These are phyloP conservation scores for Callaeas wilsoni DNA, from an alignment of 2,113 vertebrate species.

Conservation along the genomic window DNA sequence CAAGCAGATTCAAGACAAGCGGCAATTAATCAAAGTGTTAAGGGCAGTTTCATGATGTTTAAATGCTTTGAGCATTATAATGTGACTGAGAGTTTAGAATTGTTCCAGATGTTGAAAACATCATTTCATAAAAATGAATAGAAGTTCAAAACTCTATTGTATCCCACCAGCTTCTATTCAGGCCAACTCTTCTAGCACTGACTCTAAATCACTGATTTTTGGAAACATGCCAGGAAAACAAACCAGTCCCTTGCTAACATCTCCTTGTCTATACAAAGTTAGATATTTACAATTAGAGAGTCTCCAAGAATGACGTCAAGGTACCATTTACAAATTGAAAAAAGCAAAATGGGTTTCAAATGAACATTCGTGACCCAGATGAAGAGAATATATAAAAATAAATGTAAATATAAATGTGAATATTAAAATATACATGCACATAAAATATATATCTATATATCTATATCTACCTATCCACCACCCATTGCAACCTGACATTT, in stretches of 20 bases:
- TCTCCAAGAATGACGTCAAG: neutral
- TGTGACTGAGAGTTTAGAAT: conserved; percentile 11
- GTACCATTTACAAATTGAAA: neutral
- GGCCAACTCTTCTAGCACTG: neutral
- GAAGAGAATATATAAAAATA: neutral
- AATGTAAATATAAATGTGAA: neutral
- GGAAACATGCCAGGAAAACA: neutral
- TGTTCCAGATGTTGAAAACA: conserved; percentile 51
- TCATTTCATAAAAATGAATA: neutral
- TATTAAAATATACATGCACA: neutral
- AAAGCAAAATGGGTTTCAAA: neutral
- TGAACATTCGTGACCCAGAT: neutral
- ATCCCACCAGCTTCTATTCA: neutral
- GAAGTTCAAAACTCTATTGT: neutral
- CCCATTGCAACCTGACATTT: neutral
- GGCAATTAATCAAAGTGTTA: conserved; percentile 14
- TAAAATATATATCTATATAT: neutral
- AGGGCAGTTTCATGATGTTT: conserved; percentile 6
- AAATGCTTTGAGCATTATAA: conserved; percentile 19
- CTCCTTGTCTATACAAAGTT: neutral
- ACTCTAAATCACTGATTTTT: conserved; percentile 23
- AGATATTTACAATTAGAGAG: neutral
- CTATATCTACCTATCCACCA: neutral
- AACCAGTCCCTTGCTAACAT: neutral
- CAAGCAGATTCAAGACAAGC: conserved; percentile 2